Conservation (phyloP, 2,888 invertebrate species). For the Falcaria lacertinaria region DNA sequence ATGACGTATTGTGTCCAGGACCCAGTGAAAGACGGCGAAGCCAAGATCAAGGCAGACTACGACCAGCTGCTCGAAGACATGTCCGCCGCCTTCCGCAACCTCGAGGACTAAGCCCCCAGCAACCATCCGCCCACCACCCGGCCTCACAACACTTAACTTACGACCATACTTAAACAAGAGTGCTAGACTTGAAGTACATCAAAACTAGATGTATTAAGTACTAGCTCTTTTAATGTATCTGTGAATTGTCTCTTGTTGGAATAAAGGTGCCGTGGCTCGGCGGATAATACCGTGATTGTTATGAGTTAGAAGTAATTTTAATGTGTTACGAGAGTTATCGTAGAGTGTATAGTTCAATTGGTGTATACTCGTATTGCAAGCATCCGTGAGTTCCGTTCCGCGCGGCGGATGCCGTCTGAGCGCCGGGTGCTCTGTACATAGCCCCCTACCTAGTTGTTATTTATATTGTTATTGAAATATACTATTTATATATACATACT, state of each 20-base stretch:
- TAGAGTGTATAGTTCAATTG: constrained; percentile 44
- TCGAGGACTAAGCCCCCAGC: constrained; percentile 90
- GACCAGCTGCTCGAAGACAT: constrained; percentile 98
- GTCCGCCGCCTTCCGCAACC: constrained; percentile 97
- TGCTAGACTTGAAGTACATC: no score
- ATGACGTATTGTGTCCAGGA: constrained; percentile 84
- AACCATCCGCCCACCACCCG: constrained; percentile 1
- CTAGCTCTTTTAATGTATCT: no score
- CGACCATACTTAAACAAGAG: no score
- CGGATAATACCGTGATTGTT: constrained; percentile 25
- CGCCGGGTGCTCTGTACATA: constrained; percentile 31
- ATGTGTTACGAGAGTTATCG: constrained; percentile 34
- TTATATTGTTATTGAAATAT: constrained; percentile 46
- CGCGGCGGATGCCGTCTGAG: constrained; percentile 14
- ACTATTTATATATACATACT: constrained; percentile 54
- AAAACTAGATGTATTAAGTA: no score
- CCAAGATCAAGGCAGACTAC: constrained; percentile 97
- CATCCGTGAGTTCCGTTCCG: constrained; percentile 30
- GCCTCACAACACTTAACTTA: background rate
- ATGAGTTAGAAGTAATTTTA: constrained; percentile 33
- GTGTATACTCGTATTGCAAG: constrained; percentile 39
- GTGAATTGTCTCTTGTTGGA: no score
- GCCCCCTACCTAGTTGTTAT: constrained; percentile 41
- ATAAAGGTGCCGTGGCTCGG: background rate
- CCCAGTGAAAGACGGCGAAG: constrained; percentile 98